These are phyloP conservation scores for Laothoe populi DNA, from an alignment of 2,888 invertebrate species.

Conservation along the genomic window DNA sequence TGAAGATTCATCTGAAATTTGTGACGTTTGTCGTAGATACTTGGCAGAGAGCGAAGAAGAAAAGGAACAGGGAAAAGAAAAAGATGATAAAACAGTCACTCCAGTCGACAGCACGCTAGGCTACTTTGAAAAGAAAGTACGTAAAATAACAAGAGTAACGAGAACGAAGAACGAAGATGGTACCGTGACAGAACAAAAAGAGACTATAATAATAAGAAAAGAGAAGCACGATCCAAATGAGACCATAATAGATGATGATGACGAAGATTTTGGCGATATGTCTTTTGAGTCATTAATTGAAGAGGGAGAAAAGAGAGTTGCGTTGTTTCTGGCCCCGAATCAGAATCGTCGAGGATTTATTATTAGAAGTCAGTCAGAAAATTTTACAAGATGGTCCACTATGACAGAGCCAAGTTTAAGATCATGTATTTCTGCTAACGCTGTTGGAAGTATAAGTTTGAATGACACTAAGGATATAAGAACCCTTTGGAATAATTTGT, in stretches of 20 bases:
- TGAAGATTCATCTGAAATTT: constrained; percentile 23
- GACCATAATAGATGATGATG: constrained; percentile 38
- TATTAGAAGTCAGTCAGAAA: constrained; percentile 38
- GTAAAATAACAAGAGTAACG: constrained; percentile 49
- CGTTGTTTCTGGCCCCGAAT: constrained; percentile 33
- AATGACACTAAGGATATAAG: background rate
- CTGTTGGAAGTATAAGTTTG: background rate
- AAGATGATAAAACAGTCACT: background rate
- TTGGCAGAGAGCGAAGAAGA: constrained; percentile 8
- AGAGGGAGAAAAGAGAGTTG: constrained; percentile 33
- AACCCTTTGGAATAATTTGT: background rate
- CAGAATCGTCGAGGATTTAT: constrained; percentile 36
- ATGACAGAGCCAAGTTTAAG: constrained; percentile 32
- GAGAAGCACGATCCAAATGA: constrained; percentile 44
- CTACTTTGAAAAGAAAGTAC: constrained; percentile 49
- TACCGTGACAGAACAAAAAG: constrained; percentile 49
- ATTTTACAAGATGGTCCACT: constrained; percentile 22
- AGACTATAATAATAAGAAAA: constrained; percentile 45
- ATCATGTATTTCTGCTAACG: constrained; percentile 33
- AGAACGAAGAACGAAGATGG: constrained; percentile 51
- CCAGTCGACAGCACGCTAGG: constrained; percentile 40
- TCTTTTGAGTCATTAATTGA: constrained; percentile 36
- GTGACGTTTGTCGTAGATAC: constrained; percentile 28
- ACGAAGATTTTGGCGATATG: constrained; percentile 32
- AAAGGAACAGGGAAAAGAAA: constrained; percentile 5